Base-by-base conservation (phyloP, 2,888 invertebrate species). In the Cetonia aurata region DNA sequence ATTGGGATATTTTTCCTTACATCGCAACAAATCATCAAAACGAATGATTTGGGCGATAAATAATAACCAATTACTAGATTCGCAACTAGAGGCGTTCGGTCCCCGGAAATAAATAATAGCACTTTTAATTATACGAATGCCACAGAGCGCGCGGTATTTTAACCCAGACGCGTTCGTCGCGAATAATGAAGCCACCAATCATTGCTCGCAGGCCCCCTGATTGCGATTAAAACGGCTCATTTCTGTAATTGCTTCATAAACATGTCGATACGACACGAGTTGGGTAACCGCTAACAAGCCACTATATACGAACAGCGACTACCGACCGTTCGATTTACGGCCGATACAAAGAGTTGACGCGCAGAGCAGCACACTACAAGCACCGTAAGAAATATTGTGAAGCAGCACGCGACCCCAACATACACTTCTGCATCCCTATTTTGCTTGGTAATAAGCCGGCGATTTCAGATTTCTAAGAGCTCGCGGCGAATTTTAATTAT, bases 111-210 rank as follows among this genome's bases (percentile, higher is more conserved):
- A 82, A 83, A 82, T 37, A 37, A 37, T 83, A 78, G 81, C 81
- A 80, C 76, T 81, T 82, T 82, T 82, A 82, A 82, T 82, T 82
- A 81, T 79, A 80, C 79, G 78, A 78, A 6, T 10, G 37, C 10
- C 80, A 79, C 82, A 78, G 4, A 25, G 25, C 79, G 25, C 79
- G 80, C 79, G 79, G 80, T 81, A 82, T 81, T 82, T 82, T 80
- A 62, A 81, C 78, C 72, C 72, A 70, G 76, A 79, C 80, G 81
- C 82, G 82, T 82, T 83, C 82, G 82, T 81, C 81, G 80, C 82
- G 82, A 82, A 83, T 82, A 83, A 83, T 83, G 82, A 83, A 83
- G 83, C 82, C 79, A 83, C 82, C 80, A 82, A 83, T 83, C 83
- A 83, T 83, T 82, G 80, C 75, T 4, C 25, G 4, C 3, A 25